These are phyloP conservation scores for Gallinago undulata DNA, from an alignment of 2,113 vertebrate species.

Conservation along the genomic window DNA sequence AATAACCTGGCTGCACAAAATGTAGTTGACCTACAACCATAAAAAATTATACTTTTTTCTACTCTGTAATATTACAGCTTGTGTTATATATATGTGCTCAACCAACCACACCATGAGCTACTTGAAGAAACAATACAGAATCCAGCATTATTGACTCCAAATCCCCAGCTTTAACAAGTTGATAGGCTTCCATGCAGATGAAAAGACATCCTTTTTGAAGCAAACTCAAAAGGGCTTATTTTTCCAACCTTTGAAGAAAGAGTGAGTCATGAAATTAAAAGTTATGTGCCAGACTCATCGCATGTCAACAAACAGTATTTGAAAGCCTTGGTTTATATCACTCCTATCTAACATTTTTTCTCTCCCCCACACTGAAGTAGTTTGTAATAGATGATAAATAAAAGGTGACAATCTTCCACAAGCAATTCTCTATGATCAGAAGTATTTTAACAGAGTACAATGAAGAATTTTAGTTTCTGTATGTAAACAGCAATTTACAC, in stretches of 20 bases:
- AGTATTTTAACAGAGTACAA: background rate
- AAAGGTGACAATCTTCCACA: constrained; percentile 35
- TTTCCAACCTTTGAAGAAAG: background rate
- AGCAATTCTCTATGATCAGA: background rate
- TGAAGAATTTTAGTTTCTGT: background rate
- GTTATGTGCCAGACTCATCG: background rate
- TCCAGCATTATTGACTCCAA: background rate
- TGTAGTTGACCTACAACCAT: too few relatives aligned
- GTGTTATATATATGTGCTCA: background rate
- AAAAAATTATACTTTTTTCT: background rate
- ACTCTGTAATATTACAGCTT: background rate
- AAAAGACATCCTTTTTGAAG: background rate
- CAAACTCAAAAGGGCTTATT: background rate
- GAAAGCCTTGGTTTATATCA: constrained; percentile 12
- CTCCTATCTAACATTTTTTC: background rate
- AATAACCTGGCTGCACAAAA: background rate
- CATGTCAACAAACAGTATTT: background rate
- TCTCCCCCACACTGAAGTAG: background rate
- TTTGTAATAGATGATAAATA: background rate
- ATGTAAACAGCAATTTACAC: background rate
- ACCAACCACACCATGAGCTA: background rate
- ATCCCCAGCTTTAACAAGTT: background rate
- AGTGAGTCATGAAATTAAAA: background rate
- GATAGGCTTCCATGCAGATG: background rate
- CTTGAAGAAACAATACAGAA: background rate